Conservation (phyloP, 2,797 vertebrate species). For the Chromobotia macracanthus region DNA sequence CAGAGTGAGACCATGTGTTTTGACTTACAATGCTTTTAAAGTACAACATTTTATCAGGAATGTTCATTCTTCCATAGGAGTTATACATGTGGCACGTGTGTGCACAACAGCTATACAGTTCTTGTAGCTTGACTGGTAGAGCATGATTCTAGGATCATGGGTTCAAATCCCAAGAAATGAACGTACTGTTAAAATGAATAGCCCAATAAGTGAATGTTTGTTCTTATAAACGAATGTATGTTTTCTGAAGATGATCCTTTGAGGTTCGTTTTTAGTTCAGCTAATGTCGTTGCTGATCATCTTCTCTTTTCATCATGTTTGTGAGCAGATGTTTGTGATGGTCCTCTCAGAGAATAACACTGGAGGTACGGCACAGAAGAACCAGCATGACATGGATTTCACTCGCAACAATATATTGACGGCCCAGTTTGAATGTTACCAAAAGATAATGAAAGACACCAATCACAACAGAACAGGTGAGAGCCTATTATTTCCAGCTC, state of each 20-base stretch:
- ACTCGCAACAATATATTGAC: constrained; percentile 82
- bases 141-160: too few species aligned
- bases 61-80: neutral
- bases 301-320: neutral
- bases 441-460: constrained; percentile 85
- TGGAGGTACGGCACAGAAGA: constrained; percentile 44
- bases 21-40: too few species aligned
- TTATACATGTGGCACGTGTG: neutral
- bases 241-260: too few species aligned
- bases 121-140: too few species aligned
- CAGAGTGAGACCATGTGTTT: too few species aligned
- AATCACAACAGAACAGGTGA: constrained; percentile 77
- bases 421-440: constrained; percentile 93
- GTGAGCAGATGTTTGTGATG: constrained; percentile 69
- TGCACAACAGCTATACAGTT: neutral
- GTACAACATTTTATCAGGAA: neutral
- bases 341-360: constrained; percentile 58
- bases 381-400: constrained; percentile 60
- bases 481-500: constrained; percentile 12
- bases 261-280: too few species aligned
- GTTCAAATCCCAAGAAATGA: too few species aligned
- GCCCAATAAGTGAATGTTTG: too few species aligned
- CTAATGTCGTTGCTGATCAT: neutral
- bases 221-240: too few species aligned
- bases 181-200: neutral